Evolutionary conservation across 2,888 invertebrate genomes (phyloP).

Genomic region (Ormyrus labotus): DNA sequence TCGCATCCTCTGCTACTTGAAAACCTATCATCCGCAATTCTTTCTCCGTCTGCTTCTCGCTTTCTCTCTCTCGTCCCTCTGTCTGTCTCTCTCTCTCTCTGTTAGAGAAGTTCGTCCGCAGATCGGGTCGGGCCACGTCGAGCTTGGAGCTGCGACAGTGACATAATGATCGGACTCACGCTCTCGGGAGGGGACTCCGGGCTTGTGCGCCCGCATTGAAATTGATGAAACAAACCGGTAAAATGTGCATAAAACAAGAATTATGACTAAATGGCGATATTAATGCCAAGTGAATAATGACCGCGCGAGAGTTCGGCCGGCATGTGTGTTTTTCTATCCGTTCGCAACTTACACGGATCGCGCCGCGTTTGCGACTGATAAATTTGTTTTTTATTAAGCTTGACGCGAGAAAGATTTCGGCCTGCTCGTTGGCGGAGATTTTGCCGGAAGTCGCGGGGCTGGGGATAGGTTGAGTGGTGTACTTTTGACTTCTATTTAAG

Average conservation of each 20-base stretch:
- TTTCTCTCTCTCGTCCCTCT: not conserved
- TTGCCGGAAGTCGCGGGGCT: no score
- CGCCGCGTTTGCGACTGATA: constrained; percentile 12
- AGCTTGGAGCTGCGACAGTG: not conserved
- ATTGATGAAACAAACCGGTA: constrained; percentile 39
- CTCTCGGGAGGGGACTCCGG: not conserved
- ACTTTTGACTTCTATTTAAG: no score
- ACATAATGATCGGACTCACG: constrained; percentile 30
- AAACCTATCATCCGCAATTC: not conserved
- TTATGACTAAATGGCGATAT: constrained; percentile 25
- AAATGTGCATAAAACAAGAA: constrained; percentile 47
- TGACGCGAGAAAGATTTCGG: no score
- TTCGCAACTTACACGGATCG: not conserved
- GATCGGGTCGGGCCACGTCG: not conserved
- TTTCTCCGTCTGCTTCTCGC: no score
- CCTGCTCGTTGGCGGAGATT: no score
- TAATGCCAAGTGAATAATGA: constrained; percentile 50
- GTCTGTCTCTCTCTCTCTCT: constrained; percentile 1
- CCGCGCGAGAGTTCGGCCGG: not conserved
- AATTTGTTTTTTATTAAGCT: constrained; percentile 14
- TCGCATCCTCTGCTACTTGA: no score
- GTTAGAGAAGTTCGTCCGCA: constrained; percentile 1
- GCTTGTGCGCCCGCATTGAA: not conserved
- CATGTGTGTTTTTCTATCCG: not conserved
- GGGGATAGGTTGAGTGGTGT: no score